Evolutionary conservation across 2,888 invertebrate species (phyloP).

Genomic region (Anorthoa munda): DNA sequence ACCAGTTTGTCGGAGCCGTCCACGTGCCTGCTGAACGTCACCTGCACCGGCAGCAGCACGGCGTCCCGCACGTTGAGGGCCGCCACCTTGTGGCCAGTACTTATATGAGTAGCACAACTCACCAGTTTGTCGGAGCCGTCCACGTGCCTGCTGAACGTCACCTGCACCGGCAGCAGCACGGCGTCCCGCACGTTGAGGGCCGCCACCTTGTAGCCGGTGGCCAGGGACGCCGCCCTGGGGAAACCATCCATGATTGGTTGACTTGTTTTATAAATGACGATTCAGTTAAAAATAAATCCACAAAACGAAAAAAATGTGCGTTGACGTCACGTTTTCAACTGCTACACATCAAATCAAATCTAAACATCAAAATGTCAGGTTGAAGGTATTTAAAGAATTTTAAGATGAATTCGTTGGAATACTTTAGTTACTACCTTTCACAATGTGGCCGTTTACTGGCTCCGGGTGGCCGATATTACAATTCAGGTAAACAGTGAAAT

Average conservation of each 20-base stretch:
- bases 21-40: conserved; percentile 92
- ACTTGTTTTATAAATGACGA: neutral
- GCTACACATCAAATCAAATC: too few species aligned
- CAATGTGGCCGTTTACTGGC: too few species aligned
- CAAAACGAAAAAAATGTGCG: too few species aligned
- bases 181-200: conserved; percentile 98
- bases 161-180: conserved; percentile 97
- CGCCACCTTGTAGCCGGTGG: conserved; percentile 99
- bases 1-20: conserved; percentile 91
- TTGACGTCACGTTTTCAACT: too few species aligned
- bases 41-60: conserved; percentile 97
- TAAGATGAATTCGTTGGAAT: too few species aligned
- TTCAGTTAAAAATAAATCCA: neutral
- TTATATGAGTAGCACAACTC: conserved; percentile 54
- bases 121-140: conserved; percentile 91
- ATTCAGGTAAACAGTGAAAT: too few species aligned
- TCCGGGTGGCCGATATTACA: too few species aligned
- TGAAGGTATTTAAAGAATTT: too few species aligned
- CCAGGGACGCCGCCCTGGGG: conserved; percentile 92
- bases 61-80: conserved; percentile 98
- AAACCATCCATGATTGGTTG: neutral
- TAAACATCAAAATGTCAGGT: too few species aligned
- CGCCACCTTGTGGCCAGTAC: too few species aligned
- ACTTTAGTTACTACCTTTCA: too few species aligned
- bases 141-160: conserved; percentile 92